Percentiles rank a stretch among this genome's conserved stretches.
phyloP scores from a whole-genome alignment of 1,140 invertebrate genomes.

The Diuraphis noxia region DNA sequence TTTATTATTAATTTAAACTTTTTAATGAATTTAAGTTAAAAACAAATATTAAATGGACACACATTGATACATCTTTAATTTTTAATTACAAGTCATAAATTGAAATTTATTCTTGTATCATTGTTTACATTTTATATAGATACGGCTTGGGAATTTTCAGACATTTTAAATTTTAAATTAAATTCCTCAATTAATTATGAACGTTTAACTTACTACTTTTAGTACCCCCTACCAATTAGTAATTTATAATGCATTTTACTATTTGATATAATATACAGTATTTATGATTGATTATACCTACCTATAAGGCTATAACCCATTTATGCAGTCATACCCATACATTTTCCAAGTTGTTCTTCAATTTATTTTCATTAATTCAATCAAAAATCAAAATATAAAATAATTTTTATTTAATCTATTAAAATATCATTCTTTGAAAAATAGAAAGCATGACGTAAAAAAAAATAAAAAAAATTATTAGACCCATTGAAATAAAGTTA shows the following conservation, averaged over 20 bases:
- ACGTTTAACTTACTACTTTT: neutral
- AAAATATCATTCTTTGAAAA: neutral
- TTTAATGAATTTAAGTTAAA: neutral
- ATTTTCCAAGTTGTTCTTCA: neutral
- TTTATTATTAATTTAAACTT: constrained; percentile 26
- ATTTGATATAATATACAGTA: neutral
- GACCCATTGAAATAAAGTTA: neutral
- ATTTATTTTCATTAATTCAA: neutral
- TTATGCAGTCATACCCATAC: neutral
- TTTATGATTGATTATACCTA: too few relatives aligned
- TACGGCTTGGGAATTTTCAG: neutral
- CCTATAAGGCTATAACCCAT: too few relatives aligned
- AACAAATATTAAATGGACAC: neutral
- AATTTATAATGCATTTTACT: neutral
- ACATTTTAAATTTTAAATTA: neutral
- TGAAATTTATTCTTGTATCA: neutral
- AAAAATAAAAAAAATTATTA: neutral
- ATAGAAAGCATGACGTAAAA: neutral
- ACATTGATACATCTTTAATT: neutral
- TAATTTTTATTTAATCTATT: neutral
- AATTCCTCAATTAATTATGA: neutral
- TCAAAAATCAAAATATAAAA: too few relatives aligned
- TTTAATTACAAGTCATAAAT: neutral
- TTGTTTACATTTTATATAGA: neutral
- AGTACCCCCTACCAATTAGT: neutral